Evolutionary conservation across 2,797 vertebrate species (phyloP).

Genomic region (Chiroxiphia lanceolata): DNA sequence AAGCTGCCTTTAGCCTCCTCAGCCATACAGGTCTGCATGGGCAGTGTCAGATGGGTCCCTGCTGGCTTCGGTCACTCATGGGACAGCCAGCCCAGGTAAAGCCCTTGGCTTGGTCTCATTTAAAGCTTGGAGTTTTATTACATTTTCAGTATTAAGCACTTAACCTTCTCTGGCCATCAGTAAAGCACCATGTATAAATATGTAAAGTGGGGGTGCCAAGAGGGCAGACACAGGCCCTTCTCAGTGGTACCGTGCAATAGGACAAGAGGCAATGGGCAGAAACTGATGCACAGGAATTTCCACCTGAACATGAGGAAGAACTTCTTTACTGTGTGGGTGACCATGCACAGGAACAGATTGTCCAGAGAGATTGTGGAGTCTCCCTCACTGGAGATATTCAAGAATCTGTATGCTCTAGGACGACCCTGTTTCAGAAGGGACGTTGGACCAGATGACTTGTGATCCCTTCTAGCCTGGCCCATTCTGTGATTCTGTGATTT

Average conservation of each 20-base stretch:
- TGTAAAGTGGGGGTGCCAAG: neutral
- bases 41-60: neutral
- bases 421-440: neutral
- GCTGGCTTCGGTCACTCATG: rapidly evolving
- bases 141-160: neutral
- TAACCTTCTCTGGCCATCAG: neutral
- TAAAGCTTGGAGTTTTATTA: neutral
- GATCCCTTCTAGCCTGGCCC: neutral
- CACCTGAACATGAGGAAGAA: neutral
- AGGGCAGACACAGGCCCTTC: neutral
- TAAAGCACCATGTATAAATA: neutral
- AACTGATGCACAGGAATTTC: neutral
- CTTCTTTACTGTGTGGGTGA: neutral
- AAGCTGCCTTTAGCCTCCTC: neutral
- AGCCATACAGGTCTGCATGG: rapidly evolving
- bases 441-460: neutral
- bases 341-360: neutral
- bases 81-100: neutral
- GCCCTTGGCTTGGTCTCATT: neutral
- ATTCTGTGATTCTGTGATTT: neutral
- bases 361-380: neutral
- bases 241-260: neutral
- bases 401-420: neutral
- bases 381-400: neutral
- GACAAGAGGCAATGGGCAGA: neutral